Evolutionary conservation across 2,113 vertebrate genomes (phyloP).

Genomic region (Rhabdornis inornatus): DNA sequence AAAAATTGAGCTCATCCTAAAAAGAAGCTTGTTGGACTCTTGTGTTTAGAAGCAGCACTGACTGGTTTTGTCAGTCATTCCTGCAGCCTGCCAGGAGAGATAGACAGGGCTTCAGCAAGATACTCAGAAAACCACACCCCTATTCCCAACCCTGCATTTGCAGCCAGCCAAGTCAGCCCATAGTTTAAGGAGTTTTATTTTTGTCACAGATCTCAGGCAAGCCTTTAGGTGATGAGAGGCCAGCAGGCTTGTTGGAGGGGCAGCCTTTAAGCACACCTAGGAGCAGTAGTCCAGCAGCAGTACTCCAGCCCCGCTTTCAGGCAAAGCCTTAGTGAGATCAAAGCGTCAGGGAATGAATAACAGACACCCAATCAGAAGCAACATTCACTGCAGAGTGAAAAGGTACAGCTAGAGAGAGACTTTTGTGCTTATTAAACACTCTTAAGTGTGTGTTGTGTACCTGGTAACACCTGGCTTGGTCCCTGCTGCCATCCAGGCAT

Average conservation of each 20-base stretch:
- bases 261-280: not conserved
- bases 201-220: not conserved
- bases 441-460: accelerated
- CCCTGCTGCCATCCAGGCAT: not conserved
- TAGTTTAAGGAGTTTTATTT: not conserved
- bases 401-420: not conserved
- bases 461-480: not conserved
- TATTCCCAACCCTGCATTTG: not conserved
- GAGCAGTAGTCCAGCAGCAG: not conserved
- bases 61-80: not conserved
- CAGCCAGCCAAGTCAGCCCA: not conserved
- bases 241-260: accelerated
- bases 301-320: not conserved
- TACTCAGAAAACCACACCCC: not conserved
- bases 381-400: not conserved
- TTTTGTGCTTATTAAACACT: not conserved
- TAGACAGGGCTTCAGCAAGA: not conserved
- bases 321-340: not conserved
- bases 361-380: not conserved
- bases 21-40: accelerated
- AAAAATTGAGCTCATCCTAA: not conserved
- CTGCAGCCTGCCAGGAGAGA: not conserved
- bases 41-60: not conserved
- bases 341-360: not conserved
- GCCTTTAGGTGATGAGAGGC: not conserved